phyloP scores from a whole-genome alignment of 2,113 vertebrate genomes.

The Cnemophilus loriae region DNA sequence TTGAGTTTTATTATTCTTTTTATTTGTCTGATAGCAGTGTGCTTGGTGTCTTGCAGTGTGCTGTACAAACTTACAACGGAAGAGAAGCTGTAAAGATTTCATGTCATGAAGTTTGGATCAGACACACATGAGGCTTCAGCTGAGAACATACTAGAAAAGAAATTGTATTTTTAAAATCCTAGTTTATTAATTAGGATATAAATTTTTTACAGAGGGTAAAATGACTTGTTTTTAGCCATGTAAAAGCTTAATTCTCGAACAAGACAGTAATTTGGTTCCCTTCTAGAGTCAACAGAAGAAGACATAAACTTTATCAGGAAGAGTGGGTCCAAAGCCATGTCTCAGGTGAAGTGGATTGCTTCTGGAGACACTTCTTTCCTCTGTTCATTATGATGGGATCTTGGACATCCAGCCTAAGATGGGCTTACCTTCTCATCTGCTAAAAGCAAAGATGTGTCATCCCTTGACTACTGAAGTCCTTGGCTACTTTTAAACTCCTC shows the following conservation, averaged over 20 bases:
- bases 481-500: neutral
- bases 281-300: neutral
- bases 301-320: neutral
- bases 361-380: neutral
- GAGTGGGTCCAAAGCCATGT: neutral
- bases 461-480: neutral
- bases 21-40: conserved; percentile 46
- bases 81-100: neutral
- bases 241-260: neutral
- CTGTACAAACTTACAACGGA: neutral
- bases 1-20: conserved; percentile 59
- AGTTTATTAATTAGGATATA: neutral
- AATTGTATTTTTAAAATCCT: neutral
- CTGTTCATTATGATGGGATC: neutral
- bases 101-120: neutral
- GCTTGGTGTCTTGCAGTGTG: neutral
- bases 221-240: neutral
- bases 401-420: neutral
- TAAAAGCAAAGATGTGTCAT: neutral
- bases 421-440: neutral
- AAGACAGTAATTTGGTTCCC: neutral
- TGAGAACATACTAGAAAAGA: neutral
- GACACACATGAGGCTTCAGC: neutral
- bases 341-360: neutral
- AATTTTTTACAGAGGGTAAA: neutral